A percentile compares a stretch with the other conserved stretches of the same genome.
Conservation (phyloP, 2,113 vertebrate genomes). For the Danio rerio region DNA sequence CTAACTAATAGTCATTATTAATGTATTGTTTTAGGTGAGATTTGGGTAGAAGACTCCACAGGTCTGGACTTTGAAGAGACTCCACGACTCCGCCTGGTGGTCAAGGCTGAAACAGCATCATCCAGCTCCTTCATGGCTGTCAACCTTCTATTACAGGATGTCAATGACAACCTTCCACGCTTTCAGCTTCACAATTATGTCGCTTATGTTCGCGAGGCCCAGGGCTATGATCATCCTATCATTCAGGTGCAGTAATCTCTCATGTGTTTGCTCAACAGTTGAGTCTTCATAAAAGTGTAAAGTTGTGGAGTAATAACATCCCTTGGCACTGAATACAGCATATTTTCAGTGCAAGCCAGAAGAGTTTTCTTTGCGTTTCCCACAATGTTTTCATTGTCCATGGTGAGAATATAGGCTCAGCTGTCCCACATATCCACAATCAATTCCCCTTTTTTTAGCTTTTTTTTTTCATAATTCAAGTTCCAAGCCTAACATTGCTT, state of each 20-base stretch:
- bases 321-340: constrained; percentile 37
- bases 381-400: constrained; percentile 55
- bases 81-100: constrained; percentile 88
- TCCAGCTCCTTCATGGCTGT: constrained; percentile 88
- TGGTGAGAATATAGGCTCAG: constrained; percentile 57
- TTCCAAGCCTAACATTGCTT: constrained; percentile 65
- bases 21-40: constrained; percentile 78
- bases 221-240: constrained; percentile 87
- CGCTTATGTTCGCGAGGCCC: constrained; percentile 90
- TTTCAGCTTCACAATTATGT: constrained; percentile 93
- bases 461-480: constrained; percentile 16
- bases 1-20: neutral
- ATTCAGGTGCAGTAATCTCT: constrained; percentile 72
- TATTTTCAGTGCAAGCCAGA: constrained; percentile 43
- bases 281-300: constrained; percentile 59
- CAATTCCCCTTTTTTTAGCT: constrained; percentile 40
- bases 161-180: constrained; percentile 94
- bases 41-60: constrained; percentile 83
- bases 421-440: constrained; percentile 52
- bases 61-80: constrained; percentile 89
- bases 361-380: constrained; percentile 41
- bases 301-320: constrained; percentile 52
- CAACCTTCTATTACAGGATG: constrained; percentile 90
- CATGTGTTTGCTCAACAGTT: constrained; percentile 57
- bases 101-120: constrained; percentile 88